Evolutionary conservation across 2,888 invertebrate genomes (phyloP), one percentile per base, ranked within the genome.

Genomic region (Teleogryllus oceanicus): DNA sequence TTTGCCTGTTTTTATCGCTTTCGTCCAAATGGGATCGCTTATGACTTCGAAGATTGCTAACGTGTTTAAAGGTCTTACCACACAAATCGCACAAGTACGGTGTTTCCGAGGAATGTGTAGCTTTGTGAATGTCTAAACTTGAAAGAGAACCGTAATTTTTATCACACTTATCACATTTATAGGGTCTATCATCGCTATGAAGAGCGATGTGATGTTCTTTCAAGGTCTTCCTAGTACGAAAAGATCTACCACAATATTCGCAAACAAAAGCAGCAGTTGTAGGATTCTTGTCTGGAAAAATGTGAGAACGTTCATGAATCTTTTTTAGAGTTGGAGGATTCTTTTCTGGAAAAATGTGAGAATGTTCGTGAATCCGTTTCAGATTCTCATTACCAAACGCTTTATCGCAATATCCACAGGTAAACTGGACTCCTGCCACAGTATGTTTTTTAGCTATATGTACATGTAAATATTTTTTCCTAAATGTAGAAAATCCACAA

Each of bases 31-130:
- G 87, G 75, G 84, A 85, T 78, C 85, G 84, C 79, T 86, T 86
- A 74, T 87, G 87, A 4, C 86, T 85, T 13, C 85, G 82, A 62
- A 87, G 84, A 82, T 86, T 86, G 80, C 85, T 85, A 0, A 85
- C 85, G 81, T 86, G 86, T 79, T 86, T 87, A 79, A 87, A 87
- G 75, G 85, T 85, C 82, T 86, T 86, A 0, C 87, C 87, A 80
- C 87, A 87, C n/a, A 85, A 77, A 83, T 87, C 86, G 80, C 87
- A 87, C 0, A 87, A 82, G 79, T 84, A 86, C 0, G 86, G 85
- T 3, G 81, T 82, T 77, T 83, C 83, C 0, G 76, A 80, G 13
- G 82, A 82, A 79, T 83, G 86, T 49, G 86, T 86, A 10, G 86
- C 85, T 79, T 84, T 84, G 79, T 86, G 86, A 78, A 86, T 84